Evolutionary conservation across 2,888 invertebrate genomes (phyloP), one percentile per base, ranked within the genome.

Genomic region (Epsilonema sp.): DNA sequence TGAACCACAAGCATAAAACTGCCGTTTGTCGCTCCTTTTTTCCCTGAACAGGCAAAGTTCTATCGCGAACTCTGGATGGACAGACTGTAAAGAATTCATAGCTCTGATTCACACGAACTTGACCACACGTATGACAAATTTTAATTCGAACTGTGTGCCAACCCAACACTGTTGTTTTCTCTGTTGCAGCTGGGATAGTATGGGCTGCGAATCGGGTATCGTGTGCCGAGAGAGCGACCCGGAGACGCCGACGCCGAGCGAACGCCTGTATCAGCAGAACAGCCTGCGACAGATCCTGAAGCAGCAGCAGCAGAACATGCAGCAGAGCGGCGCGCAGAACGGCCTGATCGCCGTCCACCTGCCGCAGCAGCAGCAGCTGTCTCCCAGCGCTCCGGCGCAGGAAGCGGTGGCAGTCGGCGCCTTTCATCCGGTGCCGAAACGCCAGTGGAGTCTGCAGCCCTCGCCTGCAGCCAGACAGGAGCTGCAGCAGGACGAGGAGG

Each of bases 141-240:
- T n/a, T n/a, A n/a, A n/a, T n/a, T n/a, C n/a, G n/a, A n/a, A n/a
- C n/a, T n/a, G n/a, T n/a, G n/a, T n/a, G n/a, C n/a, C n/a, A n/a
- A n/a, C n/a, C n/a, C n/a, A n/a, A n/a, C n/a, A n/a, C n/a, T 31
- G 16, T 31, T 31, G 8, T 31, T 31, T 31, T 13, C 16, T 31
- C 11, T 31, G 22, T 46, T 54, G 45, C 37, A 54, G 54, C 49
- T 53, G 50, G 52, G 54, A 54, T 48, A 52, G 52, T 26, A 50
- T 53, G 44, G 54, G 54, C 20, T 55, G 54, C 46, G 54, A 54
- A 42, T 54, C 54, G 5, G 54, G 54, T 21, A 54, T 54, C 37
- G 54, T 50, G 22, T 45, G 54, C 26, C 51, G 54, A 20, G 39
- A 39, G 8, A 39, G 20, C 21, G 39, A 39, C 22, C 5, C 16